phyloP scores from a whole-genome alignment of 2,113 vertebrate species.

The Thinocorus orbignyianus region DNA sequence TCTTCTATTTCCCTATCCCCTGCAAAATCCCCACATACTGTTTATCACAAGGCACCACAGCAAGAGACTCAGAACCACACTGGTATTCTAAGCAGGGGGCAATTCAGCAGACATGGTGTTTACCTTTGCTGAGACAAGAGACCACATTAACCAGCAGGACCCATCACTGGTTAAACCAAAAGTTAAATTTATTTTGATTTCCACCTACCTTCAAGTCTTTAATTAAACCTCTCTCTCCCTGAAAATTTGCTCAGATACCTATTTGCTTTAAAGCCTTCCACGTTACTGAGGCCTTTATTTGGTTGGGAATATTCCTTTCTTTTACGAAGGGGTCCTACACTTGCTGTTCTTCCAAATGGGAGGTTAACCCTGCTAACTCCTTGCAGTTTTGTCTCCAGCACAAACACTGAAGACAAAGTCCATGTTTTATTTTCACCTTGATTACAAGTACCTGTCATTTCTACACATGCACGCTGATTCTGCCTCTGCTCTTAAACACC shows the following conservation, averaged over 20 bases:
- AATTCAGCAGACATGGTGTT: neutral
- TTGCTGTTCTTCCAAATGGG: neutral
- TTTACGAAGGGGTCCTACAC: neutral
- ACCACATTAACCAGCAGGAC: neutral
- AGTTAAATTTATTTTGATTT: neutral
- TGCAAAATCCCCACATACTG: neutral
- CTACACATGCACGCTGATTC: neutral
- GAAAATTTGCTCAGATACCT: neutral
- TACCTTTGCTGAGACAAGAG: neutral
- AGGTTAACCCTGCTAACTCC: neutral
- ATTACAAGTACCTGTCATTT: neutral
- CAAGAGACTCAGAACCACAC: neutral
- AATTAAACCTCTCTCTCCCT: neutral
- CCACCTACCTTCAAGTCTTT: neutral
- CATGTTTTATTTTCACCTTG: neutral
- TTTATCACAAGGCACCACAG: neutral
- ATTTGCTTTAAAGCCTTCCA: neutral
- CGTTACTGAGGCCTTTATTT: neutral
- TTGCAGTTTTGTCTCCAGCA: neutral
- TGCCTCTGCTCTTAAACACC: neutral
- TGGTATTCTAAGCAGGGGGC: neutral
- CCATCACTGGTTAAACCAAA: neutral
- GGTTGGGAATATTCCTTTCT: neutral
- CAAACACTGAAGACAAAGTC: neutral
- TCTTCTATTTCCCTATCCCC: neutral